Conservation (phyloP, 2,888 invertebrate genomes). For the Copidosoma aretas region DNA sequence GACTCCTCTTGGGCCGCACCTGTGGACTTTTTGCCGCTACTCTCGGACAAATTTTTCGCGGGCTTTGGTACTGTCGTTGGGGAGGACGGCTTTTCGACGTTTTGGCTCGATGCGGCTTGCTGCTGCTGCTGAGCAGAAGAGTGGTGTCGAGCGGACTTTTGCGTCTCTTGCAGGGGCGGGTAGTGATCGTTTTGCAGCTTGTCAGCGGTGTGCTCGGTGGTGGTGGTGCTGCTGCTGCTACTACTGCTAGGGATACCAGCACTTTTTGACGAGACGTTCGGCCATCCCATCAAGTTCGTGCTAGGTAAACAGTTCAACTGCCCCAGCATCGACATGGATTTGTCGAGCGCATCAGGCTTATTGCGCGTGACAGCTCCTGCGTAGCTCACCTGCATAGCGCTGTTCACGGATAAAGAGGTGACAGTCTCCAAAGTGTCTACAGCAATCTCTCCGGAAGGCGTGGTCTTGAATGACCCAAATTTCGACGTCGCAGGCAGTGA, state of each 20-base stretch:
- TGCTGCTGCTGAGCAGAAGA: constrained; percentile 50
- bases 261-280: constrained; percentile 49
- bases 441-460: too few species aligned
- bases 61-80: constrained; percentile 42
- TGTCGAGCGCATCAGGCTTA: constrained; percentile 56
- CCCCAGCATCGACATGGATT: constrained; percentile 53
- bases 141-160: constrained; percentile 51
- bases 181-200: constrained; percentile 59
- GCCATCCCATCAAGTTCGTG: constrained; percentile 52
- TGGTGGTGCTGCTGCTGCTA: constrained; percentile 1
- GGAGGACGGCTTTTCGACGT: constrained; percentile 56
- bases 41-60: constrained; percentile 53
- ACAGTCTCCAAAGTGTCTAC: constrained; percentile 49
- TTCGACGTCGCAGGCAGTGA: constrained; percentile 70
- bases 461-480: neutral
- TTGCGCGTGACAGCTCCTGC: constrained; percentile 78
- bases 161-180: constrained; percentile 59
- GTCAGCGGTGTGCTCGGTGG: constrained; percentile 51
- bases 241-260: neutral
- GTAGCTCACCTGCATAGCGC: constrained; percentile 72
- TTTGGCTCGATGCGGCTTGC: constrained; percentile 41
- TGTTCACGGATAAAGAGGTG: constrained; percentile 55
- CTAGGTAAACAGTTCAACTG: constrained; percentile 54
- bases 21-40: constrained; percentile 48
- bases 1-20: constrained; percentile 54